phyloP scores from a whole-genome alignment of 2,797 vertebrate species.

The Antrozous pallidus region DNA sequence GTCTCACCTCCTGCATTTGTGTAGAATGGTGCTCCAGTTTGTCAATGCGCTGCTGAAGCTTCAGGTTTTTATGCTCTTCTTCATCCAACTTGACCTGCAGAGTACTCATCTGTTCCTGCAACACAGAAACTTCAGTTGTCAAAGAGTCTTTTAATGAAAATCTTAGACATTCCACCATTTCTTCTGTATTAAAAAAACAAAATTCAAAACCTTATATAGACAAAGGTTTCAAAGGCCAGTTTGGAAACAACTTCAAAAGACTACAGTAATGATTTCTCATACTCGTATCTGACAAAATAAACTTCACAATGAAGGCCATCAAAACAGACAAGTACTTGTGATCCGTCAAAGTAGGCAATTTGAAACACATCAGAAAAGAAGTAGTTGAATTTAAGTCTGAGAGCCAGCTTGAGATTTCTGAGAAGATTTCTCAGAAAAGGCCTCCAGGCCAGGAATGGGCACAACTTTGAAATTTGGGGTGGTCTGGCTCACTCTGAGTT shows the following conservation, averaged over 20 bases:
- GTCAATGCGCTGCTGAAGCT: conserved; percentile 88
- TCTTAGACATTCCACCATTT: background rate
- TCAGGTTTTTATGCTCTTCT: conserved; percentile 90
- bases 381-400: background rate
- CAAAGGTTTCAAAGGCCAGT: background rate
- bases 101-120: conserved; percentile 88
- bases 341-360: background rate
- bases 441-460: background rate
- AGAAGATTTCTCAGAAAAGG: background rate
- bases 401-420: background rate
- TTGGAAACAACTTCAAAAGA: background rate
- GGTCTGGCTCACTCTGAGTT: background rate
- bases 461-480: background rate
- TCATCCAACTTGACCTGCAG: conserved; percentile 89
- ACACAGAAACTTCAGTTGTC: background rate
- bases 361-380: conserved; percentile 22
- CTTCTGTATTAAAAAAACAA: background rate
- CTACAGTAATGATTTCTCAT: background rate
- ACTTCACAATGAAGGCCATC: too few species aligned
- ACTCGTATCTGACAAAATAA: too few species aligned
- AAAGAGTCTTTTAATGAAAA: background rate
- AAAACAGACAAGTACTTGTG: background rate
- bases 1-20: conserved; percentile 85
- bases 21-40: conserved; percentile 91
- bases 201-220: background rate